Evolutionary conservation across 2,113 vertebrate species (phyloP).

Genomic region (Gopherus evgoodei): DNA sequence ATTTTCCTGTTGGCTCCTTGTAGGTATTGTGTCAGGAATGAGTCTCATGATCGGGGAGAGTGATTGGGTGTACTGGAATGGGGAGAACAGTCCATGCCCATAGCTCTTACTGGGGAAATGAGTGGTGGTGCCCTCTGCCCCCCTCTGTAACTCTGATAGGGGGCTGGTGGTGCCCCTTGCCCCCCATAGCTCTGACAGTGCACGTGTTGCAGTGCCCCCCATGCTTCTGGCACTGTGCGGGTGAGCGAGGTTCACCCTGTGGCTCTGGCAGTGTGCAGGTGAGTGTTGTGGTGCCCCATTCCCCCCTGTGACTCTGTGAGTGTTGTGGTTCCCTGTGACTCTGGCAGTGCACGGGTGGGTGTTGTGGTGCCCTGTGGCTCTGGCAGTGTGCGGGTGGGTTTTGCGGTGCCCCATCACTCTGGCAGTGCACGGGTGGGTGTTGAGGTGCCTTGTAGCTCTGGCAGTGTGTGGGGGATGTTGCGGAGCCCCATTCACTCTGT

Average conservation of each 20-base stretch:
- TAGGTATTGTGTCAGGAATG: background rate
- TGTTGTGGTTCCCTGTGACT: background rate
- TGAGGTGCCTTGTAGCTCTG: fast-evolving
- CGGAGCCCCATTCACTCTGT: no score
- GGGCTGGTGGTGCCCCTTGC: no score
- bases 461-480: background rate
- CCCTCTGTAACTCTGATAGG: no score
- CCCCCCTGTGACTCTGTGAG: background rate
- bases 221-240: background rate
- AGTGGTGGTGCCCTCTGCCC: background rate
- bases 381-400: background rate
- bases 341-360: background rate
- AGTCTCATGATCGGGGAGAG: background rate
- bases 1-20: background rate
- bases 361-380: no score
- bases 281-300: background rate
- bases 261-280: background rate
- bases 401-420: no score
- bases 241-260: background rate
- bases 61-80: no score
- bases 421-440: background rate
- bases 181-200: background rate
- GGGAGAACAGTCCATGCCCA: no score
- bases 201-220: background rate
- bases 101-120: background rate